phyloP scores from a whole-genome alignment of 2,113 vertebrate species.

The Eidolon helvum region DNA sequence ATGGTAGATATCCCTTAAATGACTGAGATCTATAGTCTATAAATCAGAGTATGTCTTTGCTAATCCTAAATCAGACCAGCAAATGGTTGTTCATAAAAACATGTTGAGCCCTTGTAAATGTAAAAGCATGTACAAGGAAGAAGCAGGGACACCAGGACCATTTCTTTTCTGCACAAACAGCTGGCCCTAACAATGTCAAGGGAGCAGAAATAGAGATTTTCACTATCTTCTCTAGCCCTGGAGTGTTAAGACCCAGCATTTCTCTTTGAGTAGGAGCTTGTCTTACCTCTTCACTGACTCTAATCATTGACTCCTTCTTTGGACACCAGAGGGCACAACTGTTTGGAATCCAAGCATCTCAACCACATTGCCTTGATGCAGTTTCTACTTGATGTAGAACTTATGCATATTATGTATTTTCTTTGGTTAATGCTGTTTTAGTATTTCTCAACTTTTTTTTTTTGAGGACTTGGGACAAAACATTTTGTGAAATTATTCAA shows the following conservation, averaged over 20 bases:
- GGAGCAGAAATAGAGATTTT: neutral
- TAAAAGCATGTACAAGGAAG: neutral
- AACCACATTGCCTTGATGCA: neutral
- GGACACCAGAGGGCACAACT: neutral
- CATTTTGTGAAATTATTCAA: slow-evolving; percentile 8
- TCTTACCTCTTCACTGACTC: neutral
- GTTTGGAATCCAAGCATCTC: neutral
- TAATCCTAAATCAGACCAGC: neutral
- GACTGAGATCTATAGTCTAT: neutral
- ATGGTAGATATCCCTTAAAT: neutral
- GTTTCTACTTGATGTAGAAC: neutral
- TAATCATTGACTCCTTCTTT: neutral
- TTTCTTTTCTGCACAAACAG: neutral
- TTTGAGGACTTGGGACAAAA: neutral
- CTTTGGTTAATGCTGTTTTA: neutral
- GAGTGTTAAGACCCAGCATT: neutral
- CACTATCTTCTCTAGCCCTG: neutral
- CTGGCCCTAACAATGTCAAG: neutral
- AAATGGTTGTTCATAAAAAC: neutral
- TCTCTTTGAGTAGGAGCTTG: neutral
- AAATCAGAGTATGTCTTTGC: neutral
- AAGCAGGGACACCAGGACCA: neutral
- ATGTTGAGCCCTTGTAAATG: neutral
- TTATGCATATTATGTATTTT: neutral
- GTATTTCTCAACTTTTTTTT: neutral